phyloP scores from a whole-genome alignment of 1,140 invertebrate genomes.

The Sipha flava region DNA sequence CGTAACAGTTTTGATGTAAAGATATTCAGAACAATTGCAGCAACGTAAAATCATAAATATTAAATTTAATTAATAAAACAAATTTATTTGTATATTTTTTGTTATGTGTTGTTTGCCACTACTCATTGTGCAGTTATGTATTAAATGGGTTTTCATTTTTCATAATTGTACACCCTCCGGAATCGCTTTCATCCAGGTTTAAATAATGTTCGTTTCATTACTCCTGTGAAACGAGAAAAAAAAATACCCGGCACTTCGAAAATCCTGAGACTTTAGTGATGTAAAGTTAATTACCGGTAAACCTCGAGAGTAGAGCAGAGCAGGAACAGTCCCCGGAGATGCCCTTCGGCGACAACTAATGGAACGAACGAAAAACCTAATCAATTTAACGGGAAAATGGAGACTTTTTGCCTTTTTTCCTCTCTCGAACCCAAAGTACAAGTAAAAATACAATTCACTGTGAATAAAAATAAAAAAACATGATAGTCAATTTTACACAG shows the following conservation, averaged over 20 bases:
- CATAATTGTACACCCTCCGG: neutral
- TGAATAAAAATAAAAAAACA: neutral
- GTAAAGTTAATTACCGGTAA: conserved; percentile 26
- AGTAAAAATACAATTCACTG: neutral
- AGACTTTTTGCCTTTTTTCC: neutral
- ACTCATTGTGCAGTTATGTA: neutral
- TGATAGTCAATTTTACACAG: conserved; percentile 1
- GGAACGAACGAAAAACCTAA: conserved; percentile 22
- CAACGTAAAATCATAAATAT: neutral
- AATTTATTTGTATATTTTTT: neutral
- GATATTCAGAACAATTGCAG: neutral
- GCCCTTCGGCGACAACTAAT: conserved; percentile 20
- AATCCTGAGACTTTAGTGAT: conserved; percentile 21
- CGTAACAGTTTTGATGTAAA: neutral
- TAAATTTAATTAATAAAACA: conserved; percentile 1
- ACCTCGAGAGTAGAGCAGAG: neutral
- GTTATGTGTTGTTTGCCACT: neutral
- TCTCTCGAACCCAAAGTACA: neutral
- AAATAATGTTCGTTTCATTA: conserved; percentile 8
- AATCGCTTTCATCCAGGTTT: neutral
- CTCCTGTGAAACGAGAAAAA: neutral
- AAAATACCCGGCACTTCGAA: neutral
- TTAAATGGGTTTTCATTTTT: conserved; percentile 3
- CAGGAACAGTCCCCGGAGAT: neutral
- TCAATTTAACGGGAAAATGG: conserved; percentile 22